These are phyloP conservation scores for Salminus brasiliensis DNA, from an alignment of 2,113 vertebrate genomes.

Conservation along the genomic window DNA sequence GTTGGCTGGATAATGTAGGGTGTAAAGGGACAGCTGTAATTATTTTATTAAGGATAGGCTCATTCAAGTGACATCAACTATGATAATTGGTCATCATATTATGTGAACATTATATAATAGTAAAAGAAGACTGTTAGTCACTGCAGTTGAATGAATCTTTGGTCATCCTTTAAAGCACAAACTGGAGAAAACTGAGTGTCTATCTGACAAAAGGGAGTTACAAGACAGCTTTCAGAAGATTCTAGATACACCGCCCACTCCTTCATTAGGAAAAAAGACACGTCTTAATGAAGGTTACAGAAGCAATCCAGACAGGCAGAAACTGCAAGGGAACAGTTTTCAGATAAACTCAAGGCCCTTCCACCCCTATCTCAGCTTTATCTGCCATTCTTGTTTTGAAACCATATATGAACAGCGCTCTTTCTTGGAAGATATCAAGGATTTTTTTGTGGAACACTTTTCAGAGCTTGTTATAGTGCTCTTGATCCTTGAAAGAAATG, in stretches of 20 bases:
- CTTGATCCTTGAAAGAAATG: not conserved
- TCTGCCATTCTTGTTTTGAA: not conserved
- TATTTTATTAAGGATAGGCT: not conserved
- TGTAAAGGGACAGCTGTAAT: not conserved
- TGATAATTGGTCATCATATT: not conserved
- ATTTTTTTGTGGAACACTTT: conserved; percentile 4
- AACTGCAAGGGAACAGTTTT: not conserved
- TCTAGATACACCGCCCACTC: conserved; percentile 2
- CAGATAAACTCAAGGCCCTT: conserved; percentile 2
- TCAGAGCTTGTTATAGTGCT: not conserved
- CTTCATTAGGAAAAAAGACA: conserved; percentile 6
- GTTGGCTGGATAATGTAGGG: not conserved
- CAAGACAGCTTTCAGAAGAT: conserved; percentile 22
- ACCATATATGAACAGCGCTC: not conserved
- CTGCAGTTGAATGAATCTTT: not conserved
- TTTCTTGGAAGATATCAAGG: conserved; percentile 1
- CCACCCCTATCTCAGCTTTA: not conserved
- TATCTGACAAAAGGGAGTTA: conserved; percentile 6
- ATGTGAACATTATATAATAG: not conserved
- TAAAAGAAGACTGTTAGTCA: not conserved
- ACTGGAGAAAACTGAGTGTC: not conserved
- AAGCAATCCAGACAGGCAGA: not conserved
- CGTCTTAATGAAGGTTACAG: conserved; percentile 1
- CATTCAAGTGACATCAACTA: not conserved
- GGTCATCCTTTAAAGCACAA: not conserved